These are phyloP conservation scores for Raja brachyura DNA, from an alignment of 2,113 vertebrate genomes.

Conservation along the genomic window DNA sequence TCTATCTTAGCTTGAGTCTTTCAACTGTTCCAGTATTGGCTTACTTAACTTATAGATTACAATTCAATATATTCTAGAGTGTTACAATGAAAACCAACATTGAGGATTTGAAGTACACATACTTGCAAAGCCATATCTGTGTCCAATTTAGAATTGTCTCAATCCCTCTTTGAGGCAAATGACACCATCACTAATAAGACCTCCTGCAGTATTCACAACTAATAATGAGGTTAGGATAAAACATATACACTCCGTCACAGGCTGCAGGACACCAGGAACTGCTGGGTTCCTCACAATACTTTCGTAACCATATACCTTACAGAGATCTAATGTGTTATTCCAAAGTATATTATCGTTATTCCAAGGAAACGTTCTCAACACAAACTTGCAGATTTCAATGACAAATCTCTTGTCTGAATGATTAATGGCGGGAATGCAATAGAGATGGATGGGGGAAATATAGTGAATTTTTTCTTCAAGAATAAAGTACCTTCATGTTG, in stretches of 20 bases:
- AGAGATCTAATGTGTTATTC: no score
- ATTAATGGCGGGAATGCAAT: neutral
- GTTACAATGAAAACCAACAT: neutral
- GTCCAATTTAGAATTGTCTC: neutral
- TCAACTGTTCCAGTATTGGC: neutral
- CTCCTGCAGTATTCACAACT: neutral
- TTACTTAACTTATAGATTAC: neutral
- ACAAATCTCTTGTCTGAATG: neutral
- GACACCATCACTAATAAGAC: neutral
- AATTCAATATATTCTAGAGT: neutral
- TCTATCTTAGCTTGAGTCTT: neutral
- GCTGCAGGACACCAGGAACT: neutral
- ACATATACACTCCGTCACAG: neutral
- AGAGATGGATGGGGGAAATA: neutral
- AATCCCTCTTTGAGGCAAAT: neutral
- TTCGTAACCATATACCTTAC: no score
- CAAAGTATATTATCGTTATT: no score
- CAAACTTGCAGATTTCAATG: no score
- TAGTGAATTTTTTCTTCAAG: neutral
- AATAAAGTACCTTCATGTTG: constrained; percentile 74
- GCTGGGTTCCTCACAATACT: neutral
- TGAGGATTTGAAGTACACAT: neutral
- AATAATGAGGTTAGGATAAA: no score
- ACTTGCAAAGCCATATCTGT: neutral
- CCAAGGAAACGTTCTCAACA: no score